These are phyloP conservation scores for Drosophila santomea DNA, from an alignment of 1,140 invertebrate genomes.

Conservation along the genomic window DNA sequence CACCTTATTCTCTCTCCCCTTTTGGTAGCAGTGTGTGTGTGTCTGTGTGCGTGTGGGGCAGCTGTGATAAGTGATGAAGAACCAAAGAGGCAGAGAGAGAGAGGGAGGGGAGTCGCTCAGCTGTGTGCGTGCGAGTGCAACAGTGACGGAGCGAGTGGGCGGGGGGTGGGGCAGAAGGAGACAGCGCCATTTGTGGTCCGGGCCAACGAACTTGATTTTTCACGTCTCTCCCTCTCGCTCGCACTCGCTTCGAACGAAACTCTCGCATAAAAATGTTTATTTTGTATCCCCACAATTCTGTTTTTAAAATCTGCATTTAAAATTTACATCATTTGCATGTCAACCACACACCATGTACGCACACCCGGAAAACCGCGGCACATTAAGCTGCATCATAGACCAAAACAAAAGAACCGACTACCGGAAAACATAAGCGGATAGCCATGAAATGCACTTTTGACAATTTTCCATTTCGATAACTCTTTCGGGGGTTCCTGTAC, in stretches of 20 bases:
- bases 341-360: constrained; percentile 5
- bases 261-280: constrained; percentile 30
- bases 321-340: constrained; percentile 54
- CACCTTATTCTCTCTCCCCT: constrained; percentile 32
- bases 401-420: constrained; percentile 39
- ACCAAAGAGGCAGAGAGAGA: not conserved
- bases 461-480: not conserved
- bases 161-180: constrained; percentile 30
- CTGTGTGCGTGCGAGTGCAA: constrained; percentile 69
- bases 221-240: constrained; percentile 45
- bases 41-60: constrained; percentile 60
- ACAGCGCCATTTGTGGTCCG: constrained; percentile 63
- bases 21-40: constrained; percentile 27
- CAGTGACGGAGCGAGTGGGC: constrained; percentile 24
- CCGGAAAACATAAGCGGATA: constrained; percentile 9
- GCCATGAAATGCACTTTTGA: constrained; percentile 21
- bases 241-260: constrained; percentile 22
- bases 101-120: constrained; percentile 53
- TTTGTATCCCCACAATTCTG: constrained; percentile 51
- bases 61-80: constrained; percentile 55
- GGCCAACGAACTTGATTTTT: constrained; percentile 84
- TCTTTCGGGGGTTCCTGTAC: not conserved
- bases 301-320: constrained; percentile 61
- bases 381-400: constrained; percentile 10
- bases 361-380: not conserved